Evolutionary conservation across 2,113 vertebrate species (phyloP), one percentile per base, ranked within the genome.

Genomic region (Genyomyrus donnyi): DNA sequence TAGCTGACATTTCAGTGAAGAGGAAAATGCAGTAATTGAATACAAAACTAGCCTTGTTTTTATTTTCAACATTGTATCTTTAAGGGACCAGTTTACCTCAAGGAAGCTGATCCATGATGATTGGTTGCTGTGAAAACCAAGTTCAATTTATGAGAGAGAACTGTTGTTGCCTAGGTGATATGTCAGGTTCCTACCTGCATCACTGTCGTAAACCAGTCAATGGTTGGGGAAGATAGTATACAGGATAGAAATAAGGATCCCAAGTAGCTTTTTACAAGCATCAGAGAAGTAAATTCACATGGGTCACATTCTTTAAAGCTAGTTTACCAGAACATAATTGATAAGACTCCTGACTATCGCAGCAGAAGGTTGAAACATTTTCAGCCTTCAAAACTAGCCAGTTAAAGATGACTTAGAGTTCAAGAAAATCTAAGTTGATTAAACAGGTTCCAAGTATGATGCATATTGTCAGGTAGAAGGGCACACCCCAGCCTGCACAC

Each of bases 131-230:
- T 83, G 70, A 70, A 31, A 39, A 80, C 66, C 19, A 49, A 80
- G 66, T 27, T 39, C 46, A 77, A 17, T 53, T 58, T 48, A 45
- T 90, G 27, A 62, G 89, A 89, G 42, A 62, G 84, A 90, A 77
- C 10, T 85, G 42, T 90, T 91, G 93, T 93, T 94, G 91, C 93
- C 93, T 92, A 89, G 91, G 91, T 91, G 92, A 95, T 88, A 74
- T 89, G 80, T 89, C 89, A 74, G 90, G 89, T 91, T 93, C 84
- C 89, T 83, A 46, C 90, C 87, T 90, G 87, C 53, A 45, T 87
- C 70, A 83, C 91, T 91, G 93, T 92, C 90, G 84, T 91, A 91
- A 92, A 92, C 88, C 77, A 80, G 84, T 91, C 90, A 92, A 90
- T 89, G 39, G 88, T 62, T 42, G 74, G 11, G 45, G 35, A 50